Evolutionary conservation across 2,888 invertebrate species (phyloP).

Genomic region (Xylophagus ater): DNA sequence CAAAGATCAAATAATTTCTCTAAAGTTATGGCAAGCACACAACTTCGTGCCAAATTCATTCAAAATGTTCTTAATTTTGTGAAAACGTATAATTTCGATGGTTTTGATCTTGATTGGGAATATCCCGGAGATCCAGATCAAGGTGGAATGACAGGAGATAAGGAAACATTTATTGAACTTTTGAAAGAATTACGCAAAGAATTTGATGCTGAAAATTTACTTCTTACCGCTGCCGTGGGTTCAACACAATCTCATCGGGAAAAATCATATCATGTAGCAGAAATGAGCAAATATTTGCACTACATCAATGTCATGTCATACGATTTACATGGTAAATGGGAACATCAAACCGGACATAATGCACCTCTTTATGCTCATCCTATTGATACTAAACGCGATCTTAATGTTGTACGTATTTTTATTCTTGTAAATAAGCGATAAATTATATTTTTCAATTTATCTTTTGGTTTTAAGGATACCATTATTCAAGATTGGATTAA

Average conservation of each 20-base stretch:
- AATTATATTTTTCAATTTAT: neutral
- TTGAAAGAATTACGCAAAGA: constrained; percentile 17
- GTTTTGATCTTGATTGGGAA: constrained; percentile 53
- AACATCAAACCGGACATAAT: constrained; percentile 40
- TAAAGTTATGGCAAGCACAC: constrained; percentile 22
- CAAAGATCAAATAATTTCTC: constrained; percentile 43
- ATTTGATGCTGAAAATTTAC: constrained; percentile 32
- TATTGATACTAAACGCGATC: constrained; percentile 18
- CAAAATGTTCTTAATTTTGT: constrained; percentile 41
- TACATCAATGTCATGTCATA: constrained; percentile 48
- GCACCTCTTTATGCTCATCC: constrained; percentile 39
- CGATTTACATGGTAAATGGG: constrained; percentile 46
- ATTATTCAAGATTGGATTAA: constrained; percentile 34
- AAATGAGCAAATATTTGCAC: constrained; percentile 39
- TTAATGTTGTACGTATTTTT: constrained; percentile 35
- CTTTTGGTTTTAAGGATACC: constrained; percentile 28
- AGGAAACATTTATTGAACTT: constrained; percentile 9
- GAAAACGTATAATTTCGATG: constrained; percentile 43
- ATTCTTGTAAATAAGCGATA: neutral
- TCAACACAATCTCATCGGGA: constrained; percentile 38
- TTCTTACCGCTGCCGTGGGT: constrained; percentile 44
- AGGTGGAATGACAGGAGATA: constrained; percentile 28
- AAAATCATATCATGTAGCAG: constrained; percentile 42
- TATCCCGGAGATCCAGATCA: constrained; percentile 42
- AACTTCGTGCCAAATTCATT: constrained; percentile 37